Evolutionary conservation across 2,113 vertebrate species (phyloP).

Genomic region (Hydropotes inermis): DNA sequence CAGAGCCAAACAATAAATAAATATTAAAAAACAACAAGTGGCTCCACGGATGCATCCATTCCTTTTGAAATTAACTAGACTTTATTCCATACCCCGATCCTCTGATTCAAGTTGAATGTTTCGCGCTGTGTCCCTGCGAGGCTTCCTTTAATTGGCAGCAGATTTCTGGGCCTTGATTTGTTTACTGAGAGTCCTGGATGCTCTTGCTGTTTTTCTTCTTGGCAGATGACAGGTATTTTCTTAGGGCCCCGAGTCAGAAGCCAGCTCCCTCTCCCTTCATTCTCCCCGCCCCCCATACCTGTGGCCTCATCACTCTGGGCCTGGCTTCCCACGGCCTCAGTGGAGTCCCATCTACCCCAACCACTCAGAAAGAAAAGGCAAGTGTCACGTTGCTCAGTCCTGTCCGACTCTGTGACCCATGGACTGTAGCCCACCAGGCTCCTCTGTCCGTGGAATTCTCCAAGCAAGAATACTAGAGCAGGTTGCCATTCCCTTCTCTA

Average conservation of each 20-base stretch:
- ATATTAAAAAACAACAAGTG: background rate
- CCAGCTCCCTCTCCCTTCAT: rapidly evolving
- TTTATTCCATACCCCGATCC: background rate
- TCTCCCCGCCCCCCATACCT: rapidly evolving
- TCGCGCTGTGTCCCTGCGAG: rapidly evolving
- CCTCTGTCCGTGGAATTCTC: background rate
- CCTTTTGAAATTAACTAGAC: background rate
- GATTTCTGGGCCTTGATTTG: background rate
- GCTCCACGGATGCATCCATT: background rate
- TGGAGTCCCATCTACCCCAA: rapidly evolving
- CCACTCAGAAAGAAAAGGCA: background rate
- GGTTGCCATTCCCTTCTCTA: background rate
- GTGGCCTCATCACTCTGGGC: background rate
- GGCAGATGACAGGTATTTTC: background rate
- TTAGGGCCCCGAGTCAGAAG: background rate
- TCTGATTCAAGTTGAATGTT: background rate
- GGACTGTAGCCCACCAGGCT: background rate
- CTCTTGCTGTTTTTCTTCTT: background rate
- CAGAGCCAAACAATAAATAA: background rate
- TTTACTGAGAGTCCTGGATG: background rate
- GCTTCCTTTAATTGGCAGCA: background rate
- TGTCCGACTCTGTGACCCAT: background rate
- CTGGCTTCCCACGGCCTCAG: background rate
- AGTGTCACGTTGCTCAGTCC: background rate
- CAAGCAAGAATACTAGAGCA: background rate